Conservation (phyloP, 2,888 invertebrate genomes). For the Diarsia mendica region DNA sequence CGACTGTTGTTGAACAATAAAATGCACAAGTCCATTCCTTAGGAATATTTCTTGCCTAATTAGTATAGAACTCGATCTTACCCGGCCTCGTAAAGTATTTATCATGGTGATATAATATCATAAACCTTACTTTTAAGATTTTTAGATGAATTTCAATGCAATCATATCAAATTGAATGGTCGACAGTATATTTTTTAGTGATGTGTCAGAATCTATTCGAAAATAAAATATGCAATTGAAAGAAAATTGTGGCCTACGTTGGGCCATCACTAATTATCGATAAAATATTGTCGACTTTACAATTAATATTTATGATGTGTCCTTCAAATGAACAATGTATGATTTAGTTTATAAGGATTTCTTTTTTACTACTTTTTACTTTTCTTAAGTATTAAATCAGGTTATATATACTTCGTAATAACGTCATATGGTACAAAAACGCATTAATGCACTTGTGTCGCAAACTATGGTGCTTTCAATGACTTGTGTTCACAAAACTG, state of each 20-base stretch:
- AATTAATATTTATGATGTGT: slow-evolving; percentile 14
- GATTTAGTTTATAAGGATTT: slow-evolving; percentile 28
- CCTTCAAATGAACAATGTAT: slow-evolving; percentile 50
- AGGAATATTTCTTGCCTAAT: slow-evolving; percentile 31
- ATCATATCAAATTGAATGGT: slow-evolving; percentile 6
- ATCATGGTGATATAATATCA: slow-evolving; percentile 9
- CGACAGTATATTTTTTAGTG: background rate
- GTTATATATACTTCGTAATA: background rate
- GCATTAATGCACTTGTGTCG: slow-evolving; percentile 15
- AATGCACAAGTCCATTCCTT: background rate
- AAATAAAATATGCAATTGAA: no score
- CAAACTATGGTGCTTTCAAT: slow-evolving; percentile 21
- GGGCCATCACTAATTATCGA: slow-evolving; percentile 27
- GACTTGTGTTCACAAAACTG: slow-evolving; percentile 30
- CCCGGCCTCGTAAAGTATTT: background rate
- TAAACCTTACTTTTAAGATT: background rate
- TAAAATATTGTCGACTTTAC: slow-evolving; percentile 22
- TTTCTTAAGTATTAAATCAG: background rate
- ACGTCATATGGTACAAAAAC: slow-evolving; percentile 10
- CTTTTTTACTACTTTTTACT: slow-evolving; percentile 21
- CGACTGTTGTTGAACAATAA: background rate
- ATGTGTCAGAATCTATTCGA: background rate
- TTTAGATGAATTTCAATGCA: slow-evolving; percentile 2
- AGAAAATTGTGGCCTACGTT: background rate
- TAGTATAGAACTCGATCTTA: background rate